Conservation (phyloP, 2,888 invertebrate genomes). For the Ennomos erosarius region DNA sequence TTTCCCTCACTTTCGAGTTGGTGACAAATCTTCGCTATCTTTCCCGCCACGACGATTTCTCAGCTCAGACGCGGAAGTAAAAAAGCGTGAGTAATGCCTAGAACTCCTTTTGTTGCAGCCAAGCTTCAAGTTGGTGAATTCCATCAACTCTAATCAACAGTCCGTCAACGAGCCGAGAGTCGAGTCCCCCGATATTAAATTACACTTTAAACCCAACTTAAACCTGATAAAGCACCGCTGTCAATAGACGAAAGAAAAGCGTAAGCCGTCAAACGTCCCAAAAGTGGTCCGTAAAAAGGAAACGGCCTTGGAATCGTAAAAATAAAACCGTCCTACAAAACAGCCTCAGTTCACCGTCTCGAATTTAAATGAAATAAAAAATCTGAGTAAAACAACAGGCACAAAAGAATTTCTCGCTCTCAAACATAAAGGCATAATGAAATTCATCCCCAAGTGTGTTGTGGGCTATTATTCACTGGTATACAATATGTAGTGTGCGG, state of each 20-base stretch:
- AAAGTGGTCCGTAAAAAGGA: conserved; percentile 40
- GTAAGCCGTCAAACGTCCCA: conserved; percentile 38
- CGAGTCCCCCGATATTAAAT: conserved; percentile 31
- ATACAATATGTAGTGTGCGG: conserved; percentile 78
- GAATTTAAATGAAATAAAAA: conserved; percentile 67
- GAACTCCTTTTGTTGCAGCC: background rate
- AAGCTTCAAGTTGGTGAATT: background rate
- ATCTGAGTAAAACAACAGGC: conserved; percentile 63
- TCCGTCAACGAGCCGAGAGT: conserved; percentile 12
- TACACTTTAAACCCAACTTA: conserved; percentile 32
- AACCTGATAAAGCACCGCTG: conserved; percentile 39
- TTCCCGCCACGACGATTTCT: background rate
- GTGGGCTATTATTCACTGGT: conserved; percentile 79
- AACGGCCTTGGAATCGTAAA: conserved; percentile 42
- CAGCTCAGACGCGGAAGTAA: background rate
- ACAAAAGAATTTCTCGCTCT: conserved; percentile 70
- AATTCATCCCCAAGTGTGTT: conserved; percentile 82
- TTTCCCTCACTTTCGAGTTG: background rate
- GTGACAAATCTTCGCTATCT: background rate
- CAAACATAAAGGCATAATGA: conserved; percentile 79
- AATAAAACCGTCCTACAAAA: conserved; percentile 41
- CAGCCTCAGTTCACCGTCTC: conserved; percentile 41
- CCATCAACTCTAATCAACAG: conserved; percentile 7
- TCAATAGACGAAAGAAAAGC: conserved; percentile 40
- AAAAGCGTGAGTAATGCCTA: conserved; percentile 1